These are phyloP conservation scores for Drosophila oshimai DNA, from an alignment of 1,140 invertebrate species.

Conservation along the genomic window DNA sequence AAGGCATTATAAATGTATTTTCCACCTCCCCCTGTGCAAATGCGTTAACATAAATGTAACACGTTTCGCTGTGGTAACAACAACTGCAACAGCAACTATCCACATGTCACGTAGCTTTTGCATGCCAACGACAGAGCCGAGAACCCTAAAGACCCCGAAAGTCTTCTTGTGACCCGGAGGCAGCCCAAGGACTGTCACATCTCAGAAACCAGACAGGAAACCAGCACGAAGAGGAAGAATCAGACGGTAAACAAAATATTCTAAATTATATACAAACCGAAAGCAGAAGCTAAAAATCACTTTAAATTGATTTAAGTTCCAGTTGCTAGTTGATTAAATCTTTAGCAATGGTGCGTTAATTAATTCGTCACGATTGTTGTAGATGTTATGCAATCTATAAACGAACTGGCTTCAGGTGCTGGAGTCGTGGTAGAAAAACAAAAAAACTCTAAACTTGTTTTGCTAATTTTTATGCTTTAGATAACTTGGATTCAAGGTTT, in stretches of 20 bases:
- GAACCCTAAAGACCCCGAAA: slow-evolving; percentile 26
- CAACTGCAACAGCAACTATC: slow-evolving; percentile 43
- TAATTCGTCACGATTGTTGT: not conserved
- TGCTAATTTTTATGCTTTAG: too few species aligned
- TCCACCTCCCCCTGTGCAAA: slow-evolving; percentile 44
- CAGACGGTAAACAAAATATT: not conserved
- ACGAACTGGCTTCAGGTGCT: not conserved
- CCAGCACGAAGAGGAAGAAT: not conserved
- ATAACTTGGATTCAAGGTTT: too few species aligned
- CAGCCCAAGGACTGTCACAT: slow-evolving; percentile 29
- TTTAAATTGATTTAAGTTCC: not conserved
- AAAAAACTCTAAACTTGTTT: too few species aligned
- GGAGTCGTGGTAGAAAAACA: not conserved
- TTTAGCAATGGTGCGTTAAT: slow-evolving; percentile 24
- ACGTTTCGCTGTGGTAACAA: slow-evolving; percentile 71
- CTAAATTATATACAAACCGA: not conserved
- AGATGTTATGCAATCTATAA: slow-evolving; percentile 11
- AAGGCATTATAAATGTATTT: slow-evolving; percentile 42
- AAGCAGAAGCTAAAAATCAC: not conserved
- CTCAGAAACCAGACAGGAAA: slow-evolving; percentile 5
- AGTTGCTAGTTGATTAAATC: slow-evolving; percentile 3
- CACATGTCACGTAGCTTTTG: slow-evolving; percentile 72
- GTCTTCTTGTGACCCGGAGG: slow-evolving; percentile 22
- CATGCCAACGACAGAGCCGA: slow-evolving; percentile 47
- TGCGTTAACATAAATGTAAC: slow-evolving; percentile 76